These are phyloP conservation scores for Thamnophis sirtalis DNA, from an alignment of 2,113 vertebrate species.

Conservation along the genomic window DNA sequence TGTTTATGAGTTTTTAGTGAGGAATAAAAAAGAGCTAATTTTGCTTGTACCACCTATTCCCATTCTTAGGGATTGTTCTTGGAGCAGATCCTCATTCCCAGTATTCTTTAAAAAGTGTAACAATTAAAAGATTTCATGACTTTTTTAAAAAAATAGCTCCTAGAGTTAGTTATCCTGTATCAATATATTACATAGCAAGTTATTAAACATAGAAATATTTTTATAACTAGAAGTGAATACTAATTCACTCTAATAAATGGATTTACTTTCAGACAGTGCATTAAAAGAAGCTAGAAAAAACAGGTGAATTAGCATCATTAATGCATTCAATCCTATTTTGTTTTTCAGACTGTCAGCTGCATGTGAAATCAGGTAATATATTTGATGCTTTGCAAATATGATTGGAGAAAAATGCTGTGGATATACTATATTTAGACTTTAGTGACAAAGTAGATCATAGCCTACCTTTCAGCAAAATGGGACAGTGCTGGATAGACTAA, in stretches of 20 bases:
- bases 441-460: neutral
- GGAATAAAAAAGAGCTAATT: neutral
- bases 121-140: slow-evolving; percentile 11
- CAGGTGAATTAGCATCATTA: slow-evolving; percentile 43
- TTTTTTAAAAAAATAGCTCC: slow-evolving; percentile 35
- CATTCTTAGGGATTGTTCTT: neutral
- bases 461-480: neutral
- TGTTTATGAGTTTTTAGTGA: neutral
- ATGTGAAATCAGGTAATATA: slow-evolving; percentile 5
- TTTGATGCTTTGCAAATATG: neutral
- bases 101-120: neutral
- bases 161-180: slow-evolving; percentile 29
- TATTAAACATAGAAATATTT: slow-evolving; percentile 30
- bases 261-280: slow-evolving; percentile 23
- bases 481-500: neutral
- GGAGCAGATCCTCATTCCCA: neutral
- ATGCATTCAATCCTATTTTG: slow-evolving; percentile 38
- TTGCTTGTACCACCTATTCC: neutral
- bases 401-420: slow-evolving; percentile 9
- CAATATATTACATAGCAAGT: slow-evolving; percentile 42
- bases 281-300: slow-evolving; percentile 41
- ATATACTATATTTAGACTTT: neutral
- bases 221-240: slow-evolving; percentile 2
- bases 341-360: slow-evolving; percentile 25
- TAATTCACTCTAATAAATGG: slow-evolving; percentile 33